Evolutionary conservation across 2,797 vertebrate genomes (phyloP).

Genomic region (Sebastes itinus): DNA sequence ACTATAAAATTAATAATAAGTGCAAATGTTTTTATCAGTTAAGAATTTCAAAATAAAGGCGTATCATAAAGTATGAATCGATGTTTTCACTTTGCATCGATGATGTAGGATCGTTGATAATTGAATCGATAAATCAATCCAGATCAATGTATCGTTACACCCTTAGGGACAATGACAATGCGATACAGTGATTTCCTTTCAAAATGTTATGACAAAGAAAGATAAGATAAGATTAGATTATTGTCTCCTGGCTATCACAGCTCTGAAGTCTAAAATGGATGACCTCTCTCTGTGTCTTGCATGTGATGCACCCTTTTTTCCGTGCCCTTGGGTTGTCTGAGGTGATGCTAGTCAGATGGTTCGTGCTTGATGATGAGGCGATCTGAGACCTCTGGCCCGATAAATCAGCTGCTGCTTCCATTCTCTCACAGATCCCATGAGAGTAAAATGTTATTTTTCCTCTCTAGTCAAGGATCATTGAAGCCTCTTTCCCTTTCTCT

Average conservation of each 20-base stretch:
- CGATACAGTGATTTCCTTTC: not conserved
- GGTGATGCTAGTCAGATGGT: constrained; percentile 54
- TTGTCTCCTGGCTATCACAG: not conserved
- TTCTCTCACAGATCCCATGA: constrained; percentile 30
- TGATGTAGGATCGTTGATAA: too few species aligned
- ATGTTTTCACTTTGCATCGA: too few species aligned
- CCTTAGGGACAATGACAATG: not conserved
- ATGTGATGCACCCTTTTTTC: not conserved
- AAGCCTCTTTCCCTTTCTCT: not conserved
- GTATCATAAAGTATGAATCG: too few species aligned
- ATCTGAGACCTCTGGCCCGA: constrained; percentile 25
- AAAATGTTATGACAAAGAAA: not conserved
- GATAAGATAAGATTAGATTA: not conserved
- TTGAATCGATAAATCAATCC: too few species aligned
- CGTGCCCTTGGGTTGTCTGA: constrained; percentile 25
- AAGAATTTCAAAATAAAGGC: too few species aligned
- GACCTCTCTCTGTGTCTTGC: constrained; percentile 5
- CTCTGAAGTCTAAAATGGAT: not conserved
- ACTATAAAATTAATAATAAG: too few species aligned
- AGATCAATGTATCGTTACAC: too few species aligned
- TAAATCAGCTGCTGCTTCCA: constrained; percentile 55
- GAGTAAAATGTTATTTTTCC: constrained; percentile 29
- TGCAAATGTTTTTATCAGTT: too few species aligned
- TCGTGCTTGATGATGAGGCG: not conserved
- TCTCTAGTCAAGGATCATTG: not conserved